These are phyloP conservation scores for Nansenia antarctica DNA, from an alignment of 2,113 vertebrate genomes.

Conservation along the genomic window DNA sequence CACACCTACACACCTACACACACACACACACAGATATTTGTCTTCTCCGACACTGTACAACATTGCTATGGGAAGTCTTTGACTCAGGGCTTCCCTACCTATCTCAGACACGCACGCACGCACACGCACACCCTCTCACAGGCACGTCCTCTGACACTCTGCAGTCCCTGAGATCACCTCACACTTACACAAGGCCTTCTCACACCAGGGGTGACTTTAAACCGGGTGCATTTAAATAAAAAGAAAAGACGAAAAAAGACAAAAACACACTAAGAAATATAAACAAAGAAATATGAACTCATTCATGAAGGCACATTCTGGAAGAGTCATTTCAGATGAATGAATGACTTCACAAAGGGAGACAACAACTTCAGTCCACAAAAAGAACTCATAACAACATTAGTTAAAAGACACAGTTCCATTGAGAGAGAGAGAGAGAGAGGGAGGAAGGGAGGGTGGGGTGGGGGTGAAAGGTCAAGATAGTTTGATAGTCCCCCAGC, in stretches of 20 bases:
- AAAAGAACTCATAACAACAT: not conserved
- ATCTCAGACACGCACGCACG: not conserved
- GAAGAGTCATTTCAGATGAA: conserved; percentile 49
- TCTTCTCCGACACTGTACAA: not conserved
- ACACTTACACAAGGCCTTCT: conserved; percentile 60
- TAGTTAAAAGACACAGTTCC: conserved; percentile 3
- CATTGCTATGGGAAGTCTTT: not conserved
- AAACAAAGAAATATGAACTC: conserved; percentile 7
- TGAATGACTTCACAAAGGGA: conserved; percentile 28
- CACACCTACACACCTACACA: too few species aligned
- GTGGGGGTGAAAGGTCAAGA: not conserved
- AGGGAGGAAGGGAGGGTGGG: conserved; percentile 8
- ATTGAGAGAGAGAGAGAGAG: conserved; percentile 19
- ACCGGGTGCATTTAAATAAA: too few species aligned
- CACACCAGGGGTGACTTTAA: conserved; percentile 3
- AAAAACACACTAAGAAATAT: conserved; percentile 46
- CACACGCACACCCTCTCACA: not conserved
- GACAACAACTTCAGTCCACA: conserved; percentile 20
- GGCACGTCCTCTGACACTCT: conserved; percentile 33
- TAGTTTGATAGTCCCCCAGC: too few species aligned
- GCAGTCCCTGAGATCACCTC: conserved; percentile 76
- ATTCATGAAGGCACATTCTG: conserved; percentile 73
- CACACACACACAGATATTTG: not conserved
- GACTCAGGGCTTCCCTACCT: not conserved
- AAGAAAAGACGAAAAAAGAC: too few species aligned